Evolutionary conservation across 92 coral and sea anemone genomes (phyloP), one percentile per base, ranked within the genome.

Genomic region (Diadumene lineata): DNA sequence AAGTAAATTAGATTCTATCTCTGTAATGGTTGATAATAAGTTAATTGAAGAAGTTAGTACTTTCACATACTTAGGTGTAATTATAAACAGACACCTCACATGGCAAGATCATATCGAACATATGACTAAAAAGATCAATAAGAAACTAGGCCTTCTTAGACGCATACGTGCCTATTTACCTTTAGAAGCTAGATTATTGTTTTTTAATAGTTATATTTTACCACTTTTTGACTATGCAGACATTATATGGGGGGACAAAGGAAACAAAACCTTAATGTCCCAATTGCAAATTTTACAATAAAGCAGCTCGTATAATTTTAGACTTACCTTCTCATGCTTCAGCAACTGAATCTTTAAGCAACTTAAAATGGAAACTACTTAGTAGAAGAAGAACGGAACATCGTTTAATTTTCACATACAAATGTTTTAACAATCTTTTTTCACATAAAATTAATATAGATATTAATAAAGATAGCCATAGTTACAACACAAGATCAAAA

Each of bases 11-110:
- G 6, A 3, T 4, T 53, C 1, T 26, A 43, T 22, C 18, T 55
- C 57, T 1, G 68, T 63, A 33, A 8, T 13, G 7, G 13, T 38
- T 38, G 48, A 13, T 4, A 13, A 38, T 38, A 13, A 4, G 48
- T 13, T 13, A 6, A 2, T 0, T 18, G 0, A 61, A 24, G 1
- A 23, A 2, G 68, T 11, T 2, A 30, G n/a, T 30, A 63, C 68
- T 33, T 63, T 11, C 68, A 63, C 13, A n/a, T 63, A 63, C 25
- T n/a, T 63, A 2, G 68, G 68, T 11, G 25, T 63, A 63, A 33
- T 63, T 3, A 63, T 63, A 3, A 63, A 63, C 25, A 23, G 25
- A n/a, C 13, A 11, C 17, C 28, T 63, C 2, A 4, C 18, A 3
- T 63, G 68, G 68, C 18, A 23, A 9, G 68, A 33, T 2, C 68